Conservation (phyloP, 1,140 invertebrate species). For the Bicyclus anynana region DNA sequence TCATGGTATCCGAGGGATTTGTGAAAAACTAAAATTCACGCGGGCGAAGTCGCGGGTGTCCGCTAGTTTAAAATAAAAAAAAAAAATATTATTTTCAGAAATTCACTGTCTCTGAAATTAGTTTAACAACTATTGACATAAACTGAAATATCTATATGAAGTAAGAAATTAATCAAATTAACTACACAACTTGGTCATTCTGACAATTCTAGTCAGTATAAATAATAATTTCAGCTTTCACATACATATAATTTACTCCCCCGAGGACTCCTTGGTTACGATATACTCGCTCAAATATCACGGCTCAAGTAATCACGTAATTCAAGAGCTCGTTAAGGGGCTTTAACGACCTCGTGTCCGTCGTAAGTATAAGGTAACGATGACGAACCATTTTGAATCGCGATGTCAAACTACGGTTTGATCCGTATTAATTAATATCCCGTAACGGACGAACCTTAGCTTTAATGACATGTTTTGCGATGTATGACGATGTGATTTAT, state of each 20-base stretch:
- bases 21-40: no score
- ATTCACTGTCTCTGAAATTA: no score
- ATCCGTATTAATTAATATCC: slow-evolving; percentile 1
- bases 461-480: slow-evolving; percentile 3
- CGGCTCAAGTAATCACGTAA: slow-evolving; percentile 3
- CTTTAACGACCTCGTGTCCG: slow-evolving; percentile 3
- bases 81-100: no score
- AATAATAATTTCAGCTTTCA: no score
- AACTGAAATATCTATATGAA: no score
- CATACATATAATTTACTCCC: neutral
- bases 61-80: no score
- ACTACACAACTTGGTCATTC: no score
- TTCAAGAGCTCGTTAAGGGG: slow-evolving; percentile 8
- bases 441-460: neutral
- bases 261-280: neutral
- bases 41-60: no score
- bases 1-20: no score
- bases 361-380: slow-evolving; percentile 13
- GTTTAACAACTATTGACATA: no score
- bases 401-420: slow-evolving; percentile 5
- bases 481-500: neutral
- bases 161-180: no score
- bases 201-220: no score
- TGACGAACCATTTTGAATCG: slow-evolving; percentile 8
- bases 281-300: neutral